Conservation (phyloP, 2,888 invertebrate species). For the Orthosia gracilis region DNA sequence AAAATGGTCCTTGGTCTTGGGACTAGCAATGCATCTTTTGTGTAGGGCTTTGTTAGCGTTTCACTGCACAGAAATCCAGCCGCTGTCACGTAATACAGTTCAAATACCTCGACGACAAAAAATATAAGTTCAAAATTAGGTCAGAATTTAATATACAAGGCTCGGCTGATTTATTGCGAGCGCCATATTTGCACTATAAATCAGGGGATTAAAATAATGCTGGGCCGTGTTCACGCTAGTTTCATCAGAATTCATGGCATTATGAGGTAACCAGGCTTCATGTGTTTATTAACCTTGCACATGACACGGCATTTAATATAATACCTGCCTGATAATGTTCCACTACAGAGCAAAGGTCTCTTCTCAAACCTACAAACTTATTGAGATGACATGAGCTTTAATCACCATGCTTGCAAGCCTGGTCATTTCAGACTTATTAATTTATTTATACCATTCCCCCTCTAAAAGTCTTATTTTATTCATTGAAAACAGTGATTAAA, state of each 20-base stretch:
- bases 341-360: too few relatives aligned
- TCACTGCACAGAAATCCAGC: background rate
- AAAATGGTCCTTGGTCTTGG: background rate
- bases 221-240: slow-evolving; percentile 26
- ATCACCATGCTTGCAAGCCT: too few relatives aligned
- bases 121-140: slow-evolving; percentile 40
- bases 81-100: background rate
- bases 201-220: slow-evolving; percentile 55
- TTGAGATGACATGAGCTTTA: too few relatives aligned
- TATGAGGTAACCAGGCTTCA: slow-evolving; percentile 10
- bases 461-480: too few relatives aligned
- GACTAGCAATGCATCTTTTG: too few relatives aligned
- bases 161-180: slow-evolving; percentile 46
- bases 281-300: background rate
- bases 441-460: too few relatives aligned
- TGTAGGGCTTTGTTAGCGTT: background rate
- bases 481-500: too few relatives aligned
- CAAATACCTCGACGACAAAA: slow-evolving; percentile 17
- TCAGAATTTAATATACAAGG: slow-evolving; percentile 59
- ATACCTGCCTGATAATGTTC: background rate
- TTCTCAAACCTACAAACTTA: too few relatives aligned
- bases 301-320: background rate
- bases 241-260: slow-evolving; percentile 20
- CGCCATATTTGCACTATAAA: slow-evolving; percentile 56
- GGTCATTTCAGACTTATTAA: too few relatives aligned